Evolutionary conservation across 1,140 invertebrate genomes (phyloP), one percentile per base, ranked within the genome.

Genomic region (Lasioglossum baleicum): DNA sequence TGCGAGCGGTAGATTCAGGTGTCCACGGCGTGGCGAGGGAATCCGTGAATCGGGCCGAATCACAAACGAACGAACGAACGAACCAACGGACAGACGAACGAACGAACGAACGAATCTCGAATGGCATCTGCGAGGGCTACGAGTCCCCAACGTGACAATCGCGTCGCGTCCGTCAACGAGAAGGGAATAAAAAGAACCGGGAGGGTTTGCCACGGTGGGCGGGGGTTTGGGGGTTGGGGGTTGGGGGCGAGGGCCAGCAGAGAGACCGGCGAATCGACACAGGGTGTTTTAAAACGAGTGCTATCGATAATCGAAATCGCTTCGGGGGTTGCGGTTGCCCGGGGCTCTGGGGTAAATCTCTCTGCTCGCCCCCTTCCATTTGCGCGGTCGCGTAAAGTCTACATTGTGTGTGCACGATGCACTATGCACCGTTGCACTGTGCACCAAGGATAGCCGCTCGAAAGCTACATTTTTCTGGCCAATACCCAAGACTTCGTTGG

Each of bases 271-370:
- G 90, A 88, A 91, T 90, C 90, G 88, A 88, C 88, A 89, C 89
- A 75, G 90, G 89, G 88, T 92, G 89, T 92, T 92, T 91, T 91
- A 92, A 91, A 91, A 91, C 90, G 90, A 91, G 91, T 90, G 90
- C 89, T 92, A 92, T 92, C 91, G 90, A 90, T 92, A 92, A 92
- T 91, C 91, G 91, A 92, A 92, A 92, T 91, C 91, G 88, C 88
- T 88, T 65, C 73, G 87, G 89, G 90, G 90, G 90, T 91, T 89
- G 88, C 88, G 85, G 77, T 86, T 86, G 81, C 84, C 84, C 85
- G 77, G 84, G 84, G 85, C 76, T 86, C 75, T 83, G 66, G 84
- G 85, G 84, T 86, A 86, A 86, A 86, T 80, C 84, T 86, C 85
- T 73, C 69, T 67, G 58, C 44, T 72, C 69, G 67, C 13, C 64